These are phyloP conservation scores for Anguilla megastoma DNA, from an alignment of 2,797 vertebrate genomes.

Conservation along the genomic window DNA sequence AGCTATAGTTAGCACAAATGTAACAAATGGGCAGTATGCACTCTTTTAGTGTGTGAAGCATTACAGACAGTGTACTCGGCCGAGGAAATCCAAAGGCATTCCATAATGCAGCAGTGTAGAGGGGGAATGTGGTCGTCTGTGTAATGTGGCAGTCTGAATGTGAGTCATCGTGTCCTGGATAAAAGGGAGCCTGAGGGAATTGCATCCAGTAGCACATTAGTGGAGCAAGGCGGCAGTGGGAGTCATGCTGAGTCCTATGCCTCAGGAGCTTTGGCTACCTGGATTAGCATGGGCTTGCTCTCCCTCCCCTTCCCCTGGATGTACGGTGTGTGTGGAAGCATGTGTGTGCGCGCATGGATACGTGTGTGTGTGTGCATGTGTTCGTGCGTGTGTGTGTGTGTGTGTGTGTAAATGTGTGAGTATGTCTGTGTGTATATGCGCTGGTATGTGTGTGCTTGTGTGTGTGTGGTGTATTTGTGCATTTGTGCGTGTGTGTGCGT, in stretches of 20 bases:
- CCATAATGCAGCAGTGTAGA: background rate
- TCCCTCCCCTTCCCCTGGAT: conserved; percentile 23
- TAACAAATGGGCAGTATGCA: background rate
- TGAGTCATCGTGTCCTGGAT: conserved; percentile 15
- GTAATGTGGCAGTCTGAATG: background rate
- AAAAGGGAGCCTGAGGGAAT: background rate
- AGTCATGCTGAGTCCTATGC: background rate
- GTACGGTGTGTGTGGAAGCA: conserved; percentile 32
- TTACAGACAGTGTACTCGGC: background rate
- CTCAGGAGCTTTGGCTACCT: background rate
- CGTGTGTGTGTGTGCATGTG: background rate
- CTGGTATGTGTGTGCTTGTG: too few relatives aligned
- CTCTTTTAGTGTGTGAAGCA: background rate
- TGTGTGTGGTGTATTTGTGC: too few relatives aligned
- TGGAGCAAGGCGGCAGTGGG: background rate
- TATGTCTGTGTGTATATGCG: too few relatives aligned
- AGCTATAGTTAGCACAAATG: background rate
- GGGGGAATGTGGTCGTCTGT: background rate
- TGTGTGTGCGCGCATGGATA: conserved; percentile 37
- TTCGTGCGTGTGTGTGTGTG: too few relatives aligned
- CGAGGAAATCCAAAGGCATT: background rate
- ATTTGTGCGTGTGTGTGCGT: too few relatives aligned
- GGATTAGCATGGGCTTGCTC: conserved; percentile 13
- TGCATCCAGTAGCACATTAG: conserved; percentile 1
- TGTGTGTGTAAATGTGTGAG: too few relatives aligned